Percentiles rank a stretch among this genome's conserved stretches.
Conservation (phyloP, 2,113 vertebrate species). For the Pollachius pollachius region DNA sequence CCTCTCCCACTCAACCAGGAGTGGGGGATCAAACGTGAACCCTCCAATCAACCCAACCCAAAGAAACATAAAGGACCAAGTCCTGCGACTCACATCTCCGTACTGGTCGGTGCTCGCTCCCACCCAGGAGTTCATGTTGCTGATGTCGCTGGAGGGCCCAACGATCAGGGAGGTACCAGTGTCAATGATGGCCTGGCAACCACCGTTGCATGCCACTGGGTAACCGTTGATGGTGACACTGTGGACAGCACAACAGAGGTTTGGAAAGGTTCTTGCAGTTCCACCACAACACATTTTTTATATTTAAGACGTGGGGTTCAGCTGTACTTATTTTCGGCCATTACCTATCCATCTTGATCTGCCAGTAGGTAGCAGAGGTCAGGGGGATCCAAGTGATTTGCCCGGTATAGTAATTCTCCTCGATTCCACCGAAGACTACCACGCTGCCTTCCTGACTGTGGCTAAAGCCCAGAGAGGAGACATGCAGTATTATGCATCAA, state of each 20-base stretch:
- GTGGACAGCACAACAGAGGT: constrained; percentile 14
- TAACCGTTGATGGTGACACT: constrained; percentile 65
- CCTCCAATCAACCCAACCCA: no score
- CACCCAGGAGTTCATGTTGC: constrained; percentile 56
- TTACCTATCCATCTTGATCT: constrained; percentile 78
- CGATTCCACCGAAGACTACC: constrained; percentile 70
- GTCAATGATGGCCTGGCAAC: constrained; percentile 68
- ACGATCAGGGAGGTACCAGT: constrained; percentile 67
- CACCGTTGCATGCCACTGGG: constrained; percentile 52
- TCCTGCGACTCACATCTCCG: constrained; percentile 57
- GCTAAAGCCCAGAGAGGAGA: constrained; percentile 33
- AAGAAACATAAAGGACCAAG: background rate
- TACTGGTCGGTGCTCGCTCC: constrained; percentile 53
- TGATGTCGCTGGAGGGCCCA: constrained; percentile 60
- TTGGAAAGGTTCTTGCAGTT: background rate
- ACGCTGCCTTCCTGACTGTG: constrained; percentile 57
- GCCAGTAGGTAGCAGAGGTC: constrained; percentile 72
- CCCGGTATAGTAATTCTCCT: constrained; percentile 59
- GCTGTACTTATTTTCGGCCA: background rate
- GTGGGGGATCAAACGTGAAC: no score
- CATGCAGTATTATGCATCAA: background rate
- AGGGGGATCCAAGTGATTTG: constrained; percentile 72
- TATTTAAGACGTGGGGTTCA: background rate
- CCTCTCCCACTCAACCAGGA: no score
- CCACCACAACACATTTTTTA: background rate